A percentile compares a stretch with the other conserved stretches of the same genome.
Evolutionary conservation across 1,140 invertebrate genomes (phyloP).

Genomic region (Metaphire vulgaris): DNA sequence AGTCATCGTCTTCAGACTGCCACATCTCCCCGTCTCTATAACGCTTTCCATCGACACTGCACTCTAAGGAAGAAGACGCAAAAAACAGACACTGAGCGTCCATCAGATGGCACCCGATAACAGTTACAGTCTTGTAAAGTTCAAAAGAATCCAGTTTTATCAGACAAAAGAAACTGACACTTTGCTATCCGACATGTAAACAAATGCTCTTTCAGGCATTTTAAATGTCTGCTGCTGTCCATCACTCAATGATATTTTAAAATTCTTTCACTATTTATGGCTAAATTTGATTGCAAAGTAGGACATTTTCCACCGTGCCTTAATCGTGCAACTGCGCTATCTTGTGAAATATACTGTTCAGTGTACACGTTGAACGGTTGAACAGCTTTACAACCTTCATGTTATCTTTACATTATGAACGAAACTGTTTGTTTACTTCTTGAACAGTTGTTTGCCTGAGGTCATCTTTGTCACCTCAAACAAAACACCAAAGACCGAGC

Average conservation of each 20-base stretch:
- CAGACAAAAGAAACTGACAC: too few species aligned
- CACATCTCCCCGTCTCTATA: neutral
- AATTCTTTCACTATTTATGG: neutral
- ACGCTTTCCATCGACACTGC: slow-evolving; percentile 1
- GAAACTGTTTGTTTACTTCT: too few species aligned
- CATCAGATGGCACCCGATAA: neutral
- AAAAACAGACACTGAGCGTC: neutral
- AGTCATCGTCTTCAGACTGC: neutral
- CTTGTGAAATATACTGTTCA: too few species aligned
- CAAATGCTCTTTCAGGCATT: neutral
- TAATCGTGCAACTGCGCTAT: too few species aligned
- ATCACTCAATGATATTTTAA: neutral
- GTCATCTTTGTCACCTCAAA: neutral
- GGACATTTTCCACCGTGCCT: too few species aligned
- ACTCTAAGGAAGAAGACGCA: neutral
- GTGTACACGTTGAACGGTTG: too few species aligned
- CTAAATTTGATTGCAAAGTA: too few species aligned
- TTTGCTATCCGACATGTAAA: neutral
- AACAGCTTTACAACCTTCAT: too few species aligned
- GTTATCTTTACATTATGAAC: too few species aligned
- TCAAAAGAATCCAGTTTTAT: too few species aligned
- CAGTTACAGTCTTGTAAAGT: too few species aligned
- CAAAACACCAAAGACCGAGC: neutral
- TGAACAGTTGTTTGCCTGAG: too few species aligned
- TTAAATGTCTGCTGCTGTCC: neutral